Evolutionary conservation across 2,888 invertebrate species (phyloP).

Genomic region (Cylindroiulus punctatus): DNA sequence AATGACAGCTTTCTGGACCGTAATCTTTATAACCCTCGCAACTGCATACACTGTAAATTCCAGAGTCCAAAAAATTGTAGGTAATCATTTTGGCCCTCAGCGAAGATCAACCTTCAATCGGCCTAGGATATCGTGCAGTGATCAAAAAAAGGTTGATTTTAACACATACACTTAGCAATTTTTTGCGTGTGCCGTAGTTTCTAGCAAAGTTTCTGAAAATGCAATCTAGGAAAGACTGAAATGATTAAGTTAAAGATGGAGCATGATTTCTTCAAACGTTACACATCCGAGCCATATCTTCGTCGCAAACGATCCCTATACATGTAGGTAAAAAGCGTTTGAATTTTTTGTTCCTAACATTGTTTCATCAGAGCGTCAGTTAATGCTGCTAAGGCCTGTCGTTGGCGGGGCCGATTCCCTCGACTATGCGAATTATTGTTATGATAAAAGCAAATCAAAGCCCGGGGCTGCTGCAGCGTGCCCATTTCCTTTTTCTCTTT

Average conservation of each 20-base stretch:
- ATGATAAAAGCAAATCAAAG: slow-evolving; percentile 37
- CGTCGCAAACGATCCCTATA: neutral
- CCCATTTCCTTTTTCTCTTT: slow-evolving; percentile 42
- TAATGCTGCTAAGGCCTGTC: neutral
- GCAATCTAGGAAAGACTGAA: neutral
- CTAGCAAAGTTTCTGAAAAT: neutral
- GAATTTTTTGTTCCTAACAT: neutral
- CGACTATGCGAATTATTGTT: slow-evolving; percentile 33
- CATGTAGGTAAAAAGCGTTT: neutral
- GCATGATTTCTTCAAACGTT: neutral
- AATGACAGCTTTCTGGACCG: too few species aligned
- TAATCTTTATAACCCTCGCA: too few species aligned
- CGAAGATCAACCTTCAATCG: neutral
- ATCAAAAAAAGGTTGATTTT: neutral
- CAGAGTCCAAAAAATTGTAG: neutral
- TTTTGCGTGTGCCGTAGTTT: neutral
- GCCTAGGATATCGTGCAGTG: neutral
- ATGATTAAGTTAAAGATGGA: neutral
- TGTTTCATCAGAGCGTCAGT: neutral
- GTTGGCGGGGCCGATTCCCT: slow-evolving; percentile 31
- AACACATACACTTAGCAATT: neutral
- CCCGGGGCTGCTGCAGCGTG: slow-evolving; percentile 22
- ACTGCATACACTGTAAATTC: too few species aligned
- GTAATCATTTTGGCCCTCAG: neutral
- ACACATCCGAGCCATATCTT: neutral